phyloP scores from a whole-genome alignment of 2,797 vertebrate species.

The Epinephelus coioides region DNA sequence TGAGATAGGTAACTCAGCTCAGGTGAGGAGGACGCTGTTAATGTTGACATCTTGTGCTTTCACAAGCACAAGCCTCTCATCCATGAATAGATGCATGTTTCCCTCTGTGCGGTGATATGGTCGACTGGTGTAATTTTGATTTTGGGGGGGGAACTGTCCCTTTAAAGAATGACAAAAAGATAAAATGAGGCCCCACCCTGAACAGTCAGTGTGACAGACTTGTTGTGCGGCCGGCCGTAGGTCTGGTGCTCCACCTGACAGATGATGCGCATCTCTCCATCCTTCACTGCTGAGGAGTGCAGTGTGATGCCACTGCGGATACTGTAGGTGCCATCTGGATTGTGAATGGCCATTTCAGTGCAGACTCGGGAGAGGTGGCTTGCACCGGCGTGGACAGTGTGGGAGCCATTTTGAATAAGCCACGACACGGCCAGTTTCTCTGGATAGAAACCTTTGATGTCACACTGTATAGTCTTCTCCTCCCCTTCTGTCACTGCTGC shows the following conservation, averaged over 20 bases:
- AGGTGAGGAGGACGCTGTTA: too few species aligned
- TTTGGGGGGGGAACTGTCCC: too few species aligned
- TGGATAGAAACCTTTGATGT: conserved; percentile 78
- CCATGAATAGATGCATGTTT: too few species aligned
- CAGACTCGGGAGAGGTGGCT: conserved; percentile 63
- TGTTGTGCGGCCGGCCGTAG: conserved; percentile 43
- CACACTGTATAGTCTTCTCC: conserved; percentile 77
- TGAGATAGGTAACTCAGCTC: too few species aligned
- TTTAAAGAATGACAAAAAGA: neutral
- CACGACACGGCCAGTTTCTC: conserved; percentile 67
- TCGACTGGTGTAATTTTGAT: too few species aligned
- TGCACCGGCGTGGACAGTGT: neutral
- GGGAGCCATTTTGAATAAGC: conserved; percentile 59
- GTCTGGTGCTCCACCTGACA: conserved; percentile 79
- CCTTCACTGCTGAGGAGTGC: conserved; percentile 37
- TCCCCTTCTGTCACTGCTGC: conserved; percentile 62
- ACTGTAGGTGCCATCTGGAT: conserved; percentile 69
- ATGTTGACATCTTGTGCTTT: too few species aligned
- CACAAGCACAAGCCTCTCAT: too few species aligned
- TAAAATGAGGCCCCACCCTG: conserved; percentile 48
- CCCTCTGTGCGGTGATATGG: too few species aligned
- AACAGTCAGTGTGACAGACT: conserved; percentile 62
- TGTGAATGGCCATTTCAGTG: conserved; percentile 62
- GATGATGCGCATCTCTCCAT: conserved; percentile 46
- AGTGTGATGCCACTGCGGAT: conserved; percentile 73